Evolutionary conservation across 2,888 invertebrate species (phyloP), one percentile per base, ranked within the genome.

Genomic region (Xestia sexstrigata): DNA sequence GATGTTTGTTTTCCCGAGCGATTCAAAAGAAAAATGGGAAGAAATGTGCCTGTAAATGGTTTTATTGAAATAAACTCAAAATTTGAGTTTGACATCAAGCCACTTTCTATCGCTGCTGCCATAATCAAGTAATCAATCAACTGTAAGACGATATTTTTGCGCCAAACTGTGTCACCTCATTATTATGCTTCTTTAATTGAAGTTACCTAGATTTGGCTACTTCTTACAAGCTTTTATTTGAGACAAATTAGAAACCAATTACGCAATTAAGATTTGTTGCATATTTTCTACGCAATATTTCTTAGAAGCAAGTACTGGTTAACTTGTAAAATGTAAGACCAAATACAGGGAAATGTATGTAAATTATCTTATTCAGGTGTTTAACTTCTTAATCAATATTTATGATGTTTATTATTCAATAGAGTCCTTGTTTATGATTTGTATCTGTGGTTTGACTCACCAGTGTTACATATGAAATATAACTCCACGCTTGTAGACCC

Each of bases 321-420:
- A 23, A 23, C 23, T 30, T 45, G n/a, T 62, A 30, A 71, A 66
- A 52, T 62, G 45, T 20, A 13, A 42, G 79, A 63, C 70, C 74
- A 74, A 74, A 52, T 52, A 58, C 74, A n/a, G 49, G 74, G n/a
- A 82, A 77, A 69, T 60, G 20, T 60, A 79, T 74, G 52, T 13
- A 65, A 71, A 78, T 78, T n/a, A 63, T 47, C 63, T 52, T 26
- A 49, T 66, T 72, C 52, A 35, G 6, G 9, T 39, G n/a, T 67
- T 63, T 20, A 62, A 62, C 47, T 62, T 62, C 52, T 70, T 30
- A 30, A 81, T 76, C 30, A 70, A 80, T 81, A 70, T 80, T 81
- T 55, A 82, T 82, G 52, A 62, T 67, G 39, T 49, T 23, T 49
- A 11, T 17, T 63, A 63, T 73, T 74, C 23, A 60, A 66, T 47